A percentile compares a stretch with the other conserved stretches of the same genome.
These are phyloP conservation scores for Macaca mulatta DNA, from an alignment of 2,113 vertebrate species.

Conservation along the genomic window DNA sequence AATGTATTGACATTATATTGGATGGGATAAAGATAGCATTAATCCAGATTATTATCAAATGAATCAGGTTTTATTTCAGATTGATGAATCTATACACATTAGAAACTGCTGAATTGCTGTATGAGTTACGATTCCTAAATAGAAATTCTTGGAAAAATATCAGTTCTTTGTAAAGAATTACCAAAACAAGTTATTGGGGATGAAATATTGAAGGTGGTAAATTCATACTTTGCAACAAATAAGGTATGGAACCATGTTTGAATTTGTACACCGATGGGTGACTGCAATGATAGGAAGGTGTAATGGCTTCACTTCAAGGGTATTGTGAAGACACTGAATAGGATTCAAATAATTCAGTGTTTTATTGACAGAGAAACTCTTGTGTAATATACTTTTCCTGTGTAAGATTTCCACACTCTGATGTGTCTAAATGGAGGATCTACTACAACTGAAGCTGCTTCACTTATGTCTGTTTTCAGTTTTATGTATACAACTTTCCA, in stretches of 20 bases:
- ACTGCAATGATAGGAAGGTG: neutral
- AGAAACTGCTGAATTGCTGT: constrained; percentile 2
- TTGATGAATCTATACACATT: neutral
- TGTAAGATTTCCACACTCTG: neutral
- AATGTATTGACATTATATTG: neutral
- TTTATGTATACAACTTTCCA: neutral
- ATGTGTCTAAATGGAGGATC: neutral
- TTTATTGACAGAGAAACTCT: constrained; percentile 7
- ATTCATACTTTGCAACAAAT: constrained; percentile 17
- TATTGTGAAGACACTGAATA: neutral
- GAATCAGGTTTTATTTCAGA: constrained; percentile 1
- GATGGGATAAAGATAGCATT: neutral
- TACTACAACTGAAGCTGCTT: neutral
- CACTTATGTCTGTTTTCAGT: neutral
- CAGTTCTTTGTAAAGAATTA: constrained; percentile 7
- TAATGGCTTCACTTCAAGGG: neutral
- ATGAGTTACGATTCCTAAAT: neutral
- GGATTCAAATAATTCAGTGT: neutral
- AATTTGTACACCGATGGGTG: neutral
- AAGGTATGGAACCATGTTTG: neutral
- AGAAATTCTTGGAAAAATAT: neutral
- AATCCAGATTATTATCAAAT: neutral
- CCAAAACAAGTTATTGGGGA: neutral
- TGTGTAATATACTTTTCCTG: neutral
- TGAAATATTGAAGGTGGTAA: constrained; percentile 6